These are phyloP conservation scores for Lasiurus cinereus DNA, from an alignment of 2,113 vertebrate species.

Conservation along the genomic window DNA sequence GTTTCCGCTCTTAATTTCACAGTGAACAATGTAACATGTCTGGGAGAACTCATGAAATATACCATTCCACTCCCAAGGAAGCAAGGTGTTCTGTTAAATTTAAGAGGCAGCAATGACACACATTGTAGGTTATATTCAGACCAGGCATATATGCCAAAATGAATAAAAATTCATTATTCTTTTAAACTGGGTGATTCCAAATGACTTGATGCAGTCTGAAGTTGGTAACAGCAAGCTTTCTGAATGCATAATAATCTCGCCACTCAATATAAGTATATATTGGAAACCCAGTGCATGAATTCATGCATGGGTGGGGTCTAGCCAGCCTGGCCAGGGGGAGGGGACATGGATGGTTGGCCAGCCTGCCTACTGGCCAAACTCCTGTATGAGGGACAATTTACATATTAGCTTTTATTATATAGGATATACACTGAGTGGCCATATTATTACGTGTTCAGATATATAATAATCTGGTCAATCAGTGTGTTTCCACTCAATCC, in stretches of 20 bases:
- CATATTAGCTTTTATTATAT: no score
- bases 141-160: constrained; percentile 34
- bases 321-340: no score
- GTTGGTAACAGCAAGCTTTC: not conserved
- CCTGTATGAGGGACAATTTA: no score
- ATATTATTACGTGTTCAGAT: no score
- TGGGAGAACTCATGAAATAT: not conserved
- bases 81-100: not conserved
- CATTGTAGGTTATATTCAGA: not conserved
- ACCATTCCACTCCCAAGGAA: not conserved
- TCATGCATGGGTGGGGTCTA: no score
- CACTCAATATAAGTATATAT: no score
- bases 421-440: no score
- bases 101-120: not conserved
- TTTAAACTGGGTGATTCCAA: not conserved
- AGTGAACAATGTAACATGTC: not conserved
- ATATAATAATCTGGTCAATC: no score
- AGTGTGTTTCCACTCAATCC: not conserved
- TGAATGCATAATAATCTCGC: no score
- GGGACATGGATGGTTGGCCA: no score
- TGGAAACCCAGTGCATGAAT: no score
- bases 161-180: constrained; percentile 14
- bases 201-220: constrained; percentile 39
- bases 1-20: not conserved
- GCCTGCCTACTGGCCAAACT: no score